Conservation (phyloP, 2,113 vertebrate species). For the Pogonocichla stellata region DNA sequence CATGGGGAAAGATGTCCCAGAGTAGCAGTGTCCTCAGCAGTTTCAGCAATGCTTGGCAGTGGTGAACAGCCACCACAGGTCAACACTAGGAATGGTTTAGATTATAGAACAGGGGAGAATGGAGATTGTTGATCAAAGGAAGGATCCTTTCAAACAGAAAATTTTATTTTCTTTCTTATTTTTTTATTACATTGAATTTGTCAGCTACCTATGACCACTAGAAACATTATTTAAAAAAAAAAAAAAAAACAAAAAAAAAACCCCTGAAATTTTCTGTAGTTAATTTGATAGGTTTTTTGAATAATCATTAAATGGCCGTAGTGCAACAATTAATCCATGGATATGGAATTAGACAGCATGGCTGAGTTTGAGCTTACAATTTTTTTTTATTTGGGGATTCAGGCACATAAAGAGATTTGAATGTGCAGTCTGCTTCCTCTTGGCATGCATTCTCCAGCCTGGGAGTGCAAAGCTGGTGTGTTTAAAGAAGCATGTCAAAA, state of each 20-base stretch:
- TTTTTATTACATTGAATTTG: not conserved
- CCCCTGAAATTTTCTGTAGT: not conserved
- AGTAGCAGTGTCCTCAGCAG: not conserved
- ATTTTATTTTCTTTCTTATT: not conserved
- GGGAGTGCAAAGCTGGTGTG: not conserved
- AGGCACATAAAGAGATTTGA: not conserved
- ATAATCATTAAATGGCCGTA: not conserved
- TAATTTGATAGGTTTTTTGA: not conserved
- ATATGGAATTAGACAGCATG: not conserved
- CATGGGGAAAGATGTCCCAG: rapidly evolving
- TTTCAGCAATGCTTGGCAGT: not conserved
- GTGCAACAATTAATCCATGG: not conserved
- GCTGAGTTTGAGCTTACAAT: not conserved
- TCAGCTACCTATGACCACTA: not conserved
- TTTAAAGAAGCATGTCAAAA: conserved; percentile 53
- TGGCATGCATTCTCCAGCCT: conserved; percentile 4
- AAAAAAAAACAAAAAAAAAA: no score
- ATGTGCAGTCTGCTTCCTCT: not conserved
- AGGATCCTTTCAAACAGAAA: not conserved
- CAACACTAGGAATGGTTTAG: not conserved
- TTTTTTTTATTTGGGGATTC: conserved; percentile 32
- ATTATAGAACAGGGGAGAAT: not conserved
- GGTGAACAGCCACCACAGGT: not conserved
- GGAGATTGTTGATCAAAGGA: not conserved
- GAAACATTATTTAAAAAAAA: not conserved